Percentiles rank a stretch among this genome's conserved stretches.
Conservation (phyloP, 2,888 invertebrate species). For the Hoplodrina blanda region DNA sequence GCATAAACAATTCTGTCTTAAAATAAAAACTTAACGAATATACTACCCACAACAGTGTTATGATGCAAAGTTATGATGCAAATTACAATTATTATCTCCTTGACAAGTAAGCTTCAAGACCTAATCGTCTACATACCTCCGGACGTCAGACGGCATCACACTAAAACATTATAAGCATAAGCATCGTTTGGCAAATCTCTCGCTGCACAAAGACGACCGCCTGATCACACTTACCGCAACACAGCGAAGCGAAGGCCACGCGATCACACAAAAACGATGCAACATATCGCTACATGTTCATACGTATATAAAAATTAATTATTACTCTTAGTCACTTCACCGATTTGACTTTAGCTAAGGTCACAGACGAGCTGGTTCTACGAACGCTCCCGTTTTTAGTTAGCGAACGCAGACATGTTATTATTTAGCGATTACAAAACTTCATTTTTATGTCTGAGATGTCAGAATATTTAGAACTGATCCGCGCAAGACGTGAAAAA, state of each 20-base stretch:
- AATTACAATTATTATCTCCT: slow-evolving; percentile 12
- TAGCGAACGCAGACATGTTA: slow-evolving; percentile 75
- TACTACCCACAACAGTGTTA: no score
- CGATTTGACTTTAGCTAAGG: slow-evolving; percentile 76
- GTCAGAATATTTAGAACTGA: slow-evolving; percentile 49
- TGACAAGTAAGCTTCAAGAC: slow-evolving; percentile 13
- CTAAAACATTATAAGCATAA: slow-evolving; percentile 5
- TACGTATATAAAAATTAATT: slow-evolving; percentile 63
- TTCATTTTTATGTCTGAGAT: slow-evolving; percentile 69
- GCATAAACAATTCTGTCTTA: no score
- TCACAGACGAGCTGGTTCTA: slow-evolving; percentile 80
- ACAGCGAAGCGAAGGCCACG: slow-evolving; percentile 54
- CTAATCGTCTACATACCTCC: slow-evolving; percentile 4
- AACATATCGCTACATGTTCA: slow-evolving; percentile 40
- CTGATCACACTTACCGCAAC: slow-evolving; percentile 51
- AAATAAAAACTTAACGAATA: no score
- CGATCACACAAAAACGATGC: slow-evolving; percentile 56
- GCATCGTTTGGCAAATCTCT: slow-evolving; percentile 33
- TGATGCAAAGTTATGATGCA: no score
- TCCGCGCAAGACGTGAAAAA: slow-evolving; percentile 48
- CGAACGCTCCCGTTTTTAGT: slow-evolving; percentile 80
- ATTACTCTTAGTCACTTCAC: slow-evolving; percentile 68
- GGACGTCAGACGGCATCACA: background rate
- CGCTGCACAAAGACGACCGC: slow-evolving; percentile 49
- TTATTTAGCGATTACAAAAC: slow-evolving; percentile 81